These are phyloP conservation scores for Okamejei kenojei DNA, from an alignment of 2,797 vertebrate genomes.

Conservation along the genomic window DNA sequence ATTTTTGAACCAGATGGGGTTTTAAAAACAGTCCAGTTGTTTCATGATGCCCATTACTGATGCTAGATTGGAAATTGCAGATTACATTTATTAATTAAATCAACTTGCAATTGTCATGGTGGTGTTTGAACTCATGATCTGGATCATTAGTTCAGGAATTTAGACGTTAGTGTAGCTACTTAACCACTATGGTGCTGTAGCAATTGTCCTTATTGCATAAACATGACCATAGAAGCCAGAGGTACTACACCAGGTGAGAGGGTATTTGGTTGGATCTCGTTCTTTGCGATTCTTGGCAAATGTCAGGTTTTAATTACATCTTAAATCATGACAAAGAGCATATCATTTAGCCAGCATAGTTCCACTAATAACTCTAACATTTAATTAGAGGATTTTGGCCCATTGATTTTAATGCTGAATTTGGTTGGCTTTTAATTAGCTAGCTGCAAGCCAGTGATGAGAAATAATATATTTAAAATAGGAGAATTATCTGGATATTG, in stretches of 20 bases:
- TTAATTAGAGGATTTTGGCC: neutral
- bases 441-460: conserved; percentile 15
- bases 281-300: neutral
- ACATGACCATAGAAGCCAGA: neutral
- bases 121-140: too few relatives aligned
- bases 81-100: too few relatives aligned
- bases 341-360: neutral
- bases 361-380: neutral
- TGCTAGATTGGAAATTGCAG: too few relatives aligned
- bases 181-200: too few relatives aligned
- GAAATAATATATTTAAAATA: neutral
- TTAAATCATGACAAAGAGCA: conserved; percentile 32
- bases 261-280: neutral
- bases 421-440: conserved; percentile 4
- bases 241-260: neutral
- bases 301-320: conserved; percentile 24
- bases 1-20: too few relatives aligned
- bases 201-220: neutral
- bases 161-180: too few relatives aligned
- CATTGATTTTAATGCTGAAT: conserved; percentile 7
- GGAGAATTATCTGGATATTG: neutral
- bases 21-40: too few relatives aligned
- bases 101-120: too few relatives aligned
- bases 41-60: too few relatives aligned
- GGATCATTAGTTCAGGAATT: too few relatives aligned